Base-by-base conservation (phyloP, 2,888 invertebrate genomes). In the Apoda limacodes region DNA sequence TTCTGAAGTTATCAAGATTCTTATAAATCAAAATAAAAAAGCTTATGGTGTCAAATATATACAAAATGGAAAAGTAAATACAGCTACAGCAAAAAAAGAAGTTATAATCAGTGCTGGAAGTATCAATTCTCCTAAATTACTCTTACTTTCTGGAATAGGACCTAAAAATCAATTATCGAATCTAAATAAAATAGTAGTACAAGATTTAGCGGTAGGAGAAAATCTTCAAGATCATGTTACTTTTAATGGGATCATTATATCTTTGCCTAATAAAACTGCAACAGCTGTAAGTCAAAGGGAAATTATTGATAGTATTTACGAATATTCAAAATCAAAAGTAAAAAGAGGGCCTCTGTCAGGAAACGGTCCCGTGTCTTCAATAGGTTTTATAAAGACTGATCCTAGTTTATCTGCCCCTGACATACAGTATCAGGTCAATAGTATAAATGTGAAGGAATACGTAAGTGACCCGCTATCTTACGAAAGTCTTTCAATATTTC, bases 371-470 rank as follows among this genome's bases (percentile, higher is more conserved):
- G 50, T 84, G 0, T 82, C 76, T 42, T 70, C 82, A 1, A 74
- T 84, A 9, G 82, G 82, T 0, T 87, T 88, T 47, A 60, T 83
- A 0, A 83, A 83, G 54, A 86, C 62, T 1, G 50, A 62, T 2
- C 80, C 82, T 10, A 11, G 59, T 21, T 57, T 71, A 1, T 63
- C 61, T 5, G 65, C 83, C 3, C 88, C 88, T 0, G 87, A 89
- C 48, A 75, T 89, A 5, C 87, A 89, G 52, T 84, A 60, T 40
- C 75, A 83, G 26, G 78, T 85, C 12, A 83, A 84, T 39, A 60
- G 74, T 1, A 48, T 60, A 0, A 78, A 71, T 30, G 65, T 81
- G 21, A 49, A 66, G 14, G 83, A 88, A 41, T 85, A 80, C 31
- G 46, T 83, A 1, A 49, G 52, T 1, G 83, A 85, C 39, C 86